A percentile compares a stretch with the other conserved stretches of the same genome.
These are phyloP conservation scores for Rambutsinella grinnellia DNA, from an alignment of 2,888 invertebrate genomes.

Conservation along the genomic window DNA sequence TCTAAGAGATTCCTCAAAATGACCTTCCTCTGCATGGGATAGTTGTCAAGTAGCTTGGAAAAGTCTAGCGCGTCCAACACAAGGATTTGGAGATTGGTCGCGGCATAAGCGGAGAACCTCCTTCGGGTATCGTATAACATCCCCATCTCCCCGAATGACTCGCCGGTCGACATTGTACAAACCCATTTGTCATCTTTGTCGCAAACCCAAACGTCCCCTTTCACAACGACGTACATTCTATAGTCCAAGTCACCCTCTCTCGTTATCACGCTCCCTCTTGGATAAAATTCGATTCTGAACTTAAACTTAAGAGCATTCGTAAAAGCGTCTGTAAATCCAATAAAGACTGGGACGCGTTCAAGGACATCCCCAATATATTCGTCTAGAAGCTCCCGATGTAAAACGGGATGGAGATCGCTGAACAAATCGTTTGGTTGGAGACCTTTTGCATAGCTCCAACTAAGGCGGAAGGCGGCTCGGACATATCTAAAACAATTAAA, in stretches of 20 bases:
- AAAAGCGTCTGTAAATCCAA: constrained; percentile 51
- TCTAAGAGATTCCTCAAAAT: constrained; percentile 35
- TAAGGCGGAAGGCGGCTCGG: constrained; percentile 26
- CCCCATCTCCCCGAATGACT: constrained; percentile 61
- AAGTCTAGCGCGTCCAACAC: constrained; percentile 56
- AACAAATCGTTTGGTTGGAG: constrained; percentile 51
- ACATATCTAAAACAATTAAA: constrained; percentile 28
- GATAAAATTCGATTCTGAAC: constrained; percentile 50
- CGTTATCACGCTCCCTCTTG: constrained; percentile 53
- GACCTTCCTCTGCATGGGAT: constrained; percentile 37
- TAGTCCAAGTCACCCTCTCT: constrained; percentile 53
- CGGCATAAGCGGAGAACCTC: constrained; percentile 56
- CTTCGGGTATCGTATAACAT: constrained; percentile 54
- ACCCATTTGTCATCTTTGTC: constrained; percentile 49
- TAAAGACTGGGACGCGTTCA: constrained; percentile 59
- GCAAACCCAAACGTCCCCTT: constrained; percentile 57
- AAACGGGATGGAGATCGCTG: constrained; percentile 45
- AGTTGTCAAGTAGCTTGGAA: constrained; percentile 52
- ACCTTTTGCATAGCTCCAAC: constrained; percentile 48
- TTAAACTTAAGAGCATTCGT: constrained; percentile 42
- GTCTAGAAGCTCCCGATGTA: constrained; percentile 49
- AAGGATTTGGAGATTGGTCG: constrained; percentile 56
- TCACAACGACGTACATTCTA: constrained; percentile 57
- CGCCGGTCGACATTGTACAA: constrained; percentile 54
- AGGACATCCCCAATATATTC: constrained; percentile 56